phyloP scores from a whole-genome alignment of 2,888 invertebrate species.

The Parascotia fuliginaria region DNA sequence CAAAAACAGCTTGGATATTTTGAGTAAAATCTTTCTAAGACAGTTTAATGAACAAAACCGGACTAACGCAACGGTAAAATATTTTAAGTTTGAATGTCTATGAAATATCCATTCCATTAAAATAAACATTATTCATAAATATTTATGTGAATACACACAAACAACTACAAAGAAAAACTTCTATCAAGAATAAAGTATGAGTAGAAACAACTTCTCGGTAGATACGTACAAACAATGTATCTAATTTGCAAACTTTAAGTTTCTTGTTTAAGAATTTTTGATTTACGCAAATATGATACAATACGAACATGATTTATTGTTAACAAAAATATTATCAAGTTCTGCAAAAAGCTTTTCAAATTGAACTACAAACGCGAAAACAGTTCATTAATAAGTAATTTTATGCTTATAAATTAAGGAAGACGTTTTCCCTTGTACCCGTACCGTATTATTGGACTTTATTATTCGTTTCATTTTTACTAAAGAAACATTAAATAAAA shows the following conservation, averaged over 20 bases:
- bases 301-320: constrained; percentile 1
- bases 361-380: background rate
- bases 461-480: no score
- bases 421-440: background rate
- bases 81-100: no score
- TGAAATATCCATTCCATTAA: no score
- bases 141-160: background rate
- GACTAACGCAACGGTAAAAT: no score
- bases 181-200: constrained; percentile 4
- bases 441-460: background rate
- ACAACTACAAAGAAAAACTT: constrained; percentile 8
- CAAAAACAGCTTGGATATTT: no score
- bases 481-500: no score
- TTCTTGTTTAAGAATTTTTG: constrained; percentile 24
- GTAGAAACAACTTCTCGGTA: constrained; percentile 16
- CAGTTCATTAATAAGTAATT: background rate
- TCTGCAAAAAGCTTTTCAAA: background rate
- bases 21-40: no score
- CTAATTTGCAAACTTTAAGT: constrained; percentile 20
- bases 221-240: constrained; percentile 12
- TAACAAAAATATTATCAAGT: background rate
- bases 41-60: no score
- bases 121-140: no score
- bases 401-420: background rate
- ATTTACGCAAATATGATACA: constrained; percentile 28